These are phyloP conservation scores for Eurystomus gularis DNA, from an alignment of 2,113 vertebrate species.

Conservation along the genomic window DNA sequence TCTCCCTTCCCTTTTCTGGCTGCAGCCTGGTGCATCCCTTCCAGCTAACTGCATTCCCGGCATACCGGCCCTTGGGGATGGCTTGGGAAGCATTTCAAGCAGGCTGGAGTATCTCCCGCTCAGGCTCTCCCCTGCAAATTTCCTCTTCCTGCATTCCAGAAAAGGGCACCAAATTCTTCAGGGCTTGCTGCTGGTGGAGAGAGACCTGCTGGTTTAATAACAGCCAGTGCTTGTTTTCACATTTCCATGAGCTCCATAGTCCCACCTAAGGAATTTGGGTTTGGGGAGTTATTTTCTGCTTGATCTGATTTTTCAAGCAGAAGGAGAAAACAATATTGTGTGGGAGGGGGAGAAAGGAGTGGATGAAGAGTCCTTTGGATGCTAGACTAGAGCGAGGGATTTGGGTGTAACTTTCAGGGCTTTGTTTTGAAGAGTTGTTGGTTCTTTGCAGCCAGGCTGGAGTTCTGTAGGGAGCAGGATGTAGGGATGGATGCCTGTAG, in stretches of 20 bases:
- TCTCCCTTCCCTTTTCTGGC: constrained; percentile 30
- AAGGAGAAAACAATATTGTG: neutral
- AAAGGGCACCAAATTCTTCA: constrained; percentile 29
- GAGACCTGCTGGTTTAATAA: neutral
- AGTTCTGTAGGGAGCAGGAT: neutral
- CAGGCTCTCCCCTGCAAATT: neutral
- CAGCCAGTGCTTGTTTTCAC: neutral
- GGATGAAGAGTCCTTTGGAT: neutral
- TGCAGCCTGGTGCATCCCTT: constrained; percentile 8
- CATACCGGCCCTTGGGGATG: neutral
- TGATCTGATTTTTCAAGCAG: neutral
- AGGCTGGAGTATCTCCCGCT: constrained; percentile 31
- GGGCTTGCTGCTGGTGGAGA: neutral
- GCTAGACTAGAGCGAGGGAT: neutral
- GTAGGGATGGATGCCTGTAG: neutral
- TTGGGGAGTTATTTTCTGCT: neutral
- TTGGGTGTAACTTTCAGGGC: neutral
- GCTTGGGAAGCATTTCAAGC: constrained; percentile 20
- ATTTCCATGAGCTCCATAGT: neutral
- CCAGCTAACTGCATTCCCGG: constrained; percentile 2
- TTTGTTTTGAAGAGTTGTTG: neutral
- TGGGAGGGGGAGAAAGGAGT: neutral
- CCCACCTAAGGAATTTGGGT: neutral
- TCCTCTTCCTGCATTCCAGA: constrained; percentile 33
- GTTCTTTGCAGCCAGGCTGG: neutral